These are phyloP conservation scores for Neostethus bicornis DNA, from an alignment of 2,797 vertebrate genomes.

Conservation along the genomic window DNA sequence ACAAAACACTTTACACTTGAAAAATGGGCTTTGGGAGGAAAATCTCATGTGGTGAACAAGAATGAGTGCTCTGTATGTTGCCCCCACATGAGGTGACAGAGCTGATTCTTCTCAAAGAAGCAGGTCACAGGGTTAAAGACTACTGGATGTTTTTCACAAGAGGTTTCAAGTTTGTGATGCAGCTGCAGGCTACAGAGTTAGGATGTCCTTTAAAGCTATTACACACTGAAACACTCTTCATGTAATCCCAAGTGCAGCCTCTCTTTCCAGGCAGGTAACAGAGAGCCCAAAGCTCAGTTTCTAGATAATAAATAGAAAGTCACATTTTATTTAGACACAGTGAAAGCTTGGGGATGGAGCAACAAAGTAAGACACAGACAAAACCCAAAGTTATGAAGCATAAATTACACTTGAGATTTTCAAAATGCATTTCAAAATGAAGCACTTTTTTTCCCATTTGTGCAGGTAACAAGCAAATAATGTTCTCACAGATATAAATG, in stretches of 20 bases:
- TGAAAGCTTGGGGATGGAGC: constrained; percentile 5
- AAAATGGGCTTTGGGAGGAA: not conserved
- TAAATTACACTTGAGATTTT: not conserved
- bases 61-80: not conserved
- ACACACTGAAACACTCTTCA: constrained; percentile 30
- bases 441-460: not conserved
- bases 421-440: not conserved
- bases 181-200: constrained; percentile 17
- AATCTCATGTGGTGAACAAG: not conserved
- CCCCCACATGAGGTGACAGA: not conserved
- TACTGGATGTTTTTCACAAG: constrained; percentile 42
- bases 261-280: constrained; percentile 34
- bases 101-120: constrained; percentile 2
- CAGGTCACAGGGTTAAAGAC: constrained; percentile 36
- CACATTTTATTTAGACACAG: constrained; percentile 29
- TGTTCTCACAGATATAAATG: not conserved
- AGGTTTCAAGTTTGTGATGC: constrained; percentile 30
- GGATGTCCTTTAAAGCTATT: constrained; percentile 45
- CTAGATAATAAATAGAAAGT: constrained; percentile 42
- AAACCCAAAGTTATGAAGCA: not conserved
- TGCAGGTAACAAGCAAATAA: too few species aligned
- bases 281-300: constrained; percentile 28
- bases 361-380: not conserved
- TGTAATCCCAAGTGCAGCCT: constrained; percentile 32
- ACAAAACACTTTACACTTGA: constrained; percentile 1